A percentile compares a stretch with the other conserved stretches of the same genome.
Evolutionary conservation across 2,113 vertebrate genomes (phyloP).

Genomic region (Cyprinodon tularosa): DNA sequence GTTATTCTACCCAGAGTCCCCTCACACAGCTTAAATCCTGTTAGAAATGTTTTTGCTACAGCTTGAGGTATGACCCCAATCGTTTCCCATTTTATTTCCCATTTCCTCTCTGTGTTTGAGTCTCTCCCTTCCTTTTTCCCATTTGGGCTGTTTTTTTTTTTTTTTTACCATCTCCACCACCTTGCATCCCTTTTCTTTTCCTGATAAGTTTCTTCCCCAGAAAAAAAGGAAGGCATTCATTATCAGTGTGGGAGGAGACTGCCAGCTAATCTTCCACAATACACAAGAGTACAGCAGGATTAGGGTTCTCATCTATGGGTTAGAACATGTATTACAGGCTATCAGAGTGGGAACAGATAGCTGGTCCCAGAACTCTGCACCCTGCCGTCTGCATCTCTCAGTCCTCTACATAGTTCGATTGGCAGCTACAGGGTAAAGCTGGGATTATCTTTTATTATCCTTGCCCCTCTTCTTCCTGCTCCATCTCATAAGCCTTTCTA

Average conservation of each 20-base stretch:
- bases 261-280: conserved; percentile 45
- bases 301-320: conserved; percentile 49
- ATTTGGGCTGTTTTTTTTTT: background rate
- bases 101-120: conserved; percentile 6
- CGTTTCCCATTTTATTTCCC: conserved; percentile 2
- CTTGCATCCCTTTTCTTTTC: background rate
- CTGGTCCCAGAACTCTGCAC: conserved; percentile 43
- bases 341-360: conserved; percentile 38
- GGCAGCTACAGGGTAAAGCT: conserved; percentile 59
- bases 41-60: conserved; percentile 28
- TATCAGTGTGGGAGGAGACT: conserved; percentile 47
- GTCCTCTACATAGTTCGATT: conserved; percentile 41
- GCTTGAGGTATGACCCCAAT: conserved; percentile 37
- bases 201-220: conserved; percentile 4
- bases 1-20: background rate
- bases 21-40: conserved; percentile 20
- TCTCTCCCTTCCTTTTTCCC: conserved; percentile 5
- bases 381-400: conserved; percentile 47
- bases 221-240: conserved; percentile 27
- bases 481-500: conserved; percentile 23
- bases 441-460: conserved; percentile 68
- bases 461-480: conserved; percentile 42
- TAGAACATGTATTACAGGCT: conserved; percentile 42
- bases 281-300: conserved; percentile 46
- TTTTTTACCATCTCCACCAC: conserved; percentile 15